Evolutionary conservation across 2,888 invertebrate species (phyloP).

Genomic region (Monoplex corrugatus): DNA sequence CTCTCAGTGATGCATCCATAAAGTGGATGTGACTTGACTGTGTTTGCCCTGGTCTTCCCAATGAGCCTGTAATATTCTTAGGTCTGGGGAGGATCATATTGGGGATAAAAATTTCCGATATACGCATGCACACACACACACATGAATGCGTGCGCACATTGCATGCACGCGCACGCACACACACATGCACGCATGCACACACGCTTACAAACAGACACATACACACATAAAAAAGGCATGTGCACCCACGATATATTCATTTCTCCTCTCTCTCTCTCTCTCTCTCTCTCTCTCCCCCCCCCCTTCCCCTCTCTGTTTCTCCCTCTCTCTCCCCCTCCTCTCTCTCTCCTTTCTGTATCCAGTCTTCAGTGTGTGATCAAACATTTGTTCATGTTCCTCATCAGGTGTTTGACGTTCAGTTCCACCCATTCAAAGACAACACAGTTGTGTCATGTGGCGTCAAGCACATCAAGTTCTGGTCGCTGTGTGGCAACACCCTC

Average conservation of each 20-base stretch:
- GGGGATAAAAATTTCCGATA: too few species aligned
- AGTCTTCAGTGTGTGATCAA: background rate
- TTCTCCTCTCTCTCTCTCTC: background rate
- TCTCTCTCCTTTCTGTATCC: too few species aligned
- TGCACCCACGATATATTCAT: too few species aligned
- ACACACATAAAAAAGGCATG: too few species aligned
- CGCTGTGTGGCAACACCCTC: constrained; percentile 80
- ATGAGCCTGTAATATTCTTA: too few species aligned
- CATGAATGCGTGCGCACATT: background rate
- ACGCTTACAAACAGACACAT: background rate
- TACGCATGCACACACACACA: background rate
- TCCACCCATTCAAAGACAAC: constrained; percentile 75
- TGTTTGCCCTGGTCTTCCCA: too few species aligned
- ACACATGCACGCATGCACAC: background rate
- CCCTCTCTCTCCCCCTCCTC: background rate
- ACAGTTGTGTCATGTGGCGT: constrained; percentile 80
- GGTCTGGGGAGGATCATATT: too few species aligned
- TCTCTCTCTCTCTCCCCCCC: background rate
- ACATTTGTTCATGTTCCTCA: background rate
- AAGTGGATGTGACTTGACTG: too few species aligned
- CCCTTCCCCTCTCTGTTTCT: background rate
- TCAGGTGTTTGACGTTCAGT: constrained; percentile 81
- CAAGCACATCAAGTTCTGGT: constrained; percentile 82
- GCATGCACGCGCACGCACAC: background rate
- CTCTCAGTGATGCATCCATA: too few species aligned